Evolutionary conservation across 2,888 invertebrate species (phyloP), one percentile per base, ranked within the genome.

Genomic region (Alviniconcha strummeri): DNA sequence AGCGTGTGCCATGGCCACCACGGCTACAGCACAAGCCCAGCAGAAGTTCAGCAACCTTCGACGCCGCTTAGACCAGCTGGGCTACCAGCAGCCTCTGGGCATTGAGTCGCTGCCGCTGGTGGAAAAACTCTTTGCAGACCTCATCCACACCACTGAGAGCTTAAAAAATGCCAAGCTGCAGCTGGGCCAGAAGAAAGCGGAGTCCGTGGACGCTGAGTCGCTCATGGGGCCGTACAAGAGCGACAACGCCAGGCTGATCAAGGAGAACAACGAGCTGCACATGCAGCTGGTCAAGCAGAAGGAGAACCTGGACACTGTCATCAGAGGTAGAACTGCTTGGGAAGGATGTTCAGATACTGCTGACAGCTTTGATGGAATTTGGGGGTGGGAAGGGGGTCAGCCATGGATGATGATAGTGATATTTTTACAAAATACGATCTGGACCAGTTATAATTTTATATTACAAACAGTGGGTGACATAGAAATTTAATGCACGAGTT

Each of bases 81-180:
- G 98, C 1, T 98, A 97, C 92, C 95, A 95, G 76, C 96, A 97
- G 91, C 94, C 95, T 2, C 94, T 98, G 86, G 96, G 92, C 0
- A 93, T 96, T 17, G 97, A 97, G 86, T 96, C 96, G 76, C 95
- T 97, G 72, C 96, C 97, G 69, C 94, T 98, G 87, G 97, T 97
- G 88, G 96, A 97, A 94, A 96, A 96, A 91, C 93, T 98, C 84
- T 94, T 98, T 82, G 96, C 96, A 76, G 98, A 98, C 94, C 95
- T 98, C 84, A 95, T 97, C 85, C 96, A 97, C 92, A 97, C 97
- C 11, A 98, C 97, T n/a, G 96, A 96, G 88, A 97, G 96, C 91
- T 94, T 98, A 83, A 96, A 97, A 91, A 96, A 97, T 94, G 96
- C 97, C 87, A 97, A 97, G 95, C 95, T 96, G 60, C 88, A 91